Conservation (phyloP, 2,797 vertebrate species). For the Aselliscus stoliczkanus region DNA sequence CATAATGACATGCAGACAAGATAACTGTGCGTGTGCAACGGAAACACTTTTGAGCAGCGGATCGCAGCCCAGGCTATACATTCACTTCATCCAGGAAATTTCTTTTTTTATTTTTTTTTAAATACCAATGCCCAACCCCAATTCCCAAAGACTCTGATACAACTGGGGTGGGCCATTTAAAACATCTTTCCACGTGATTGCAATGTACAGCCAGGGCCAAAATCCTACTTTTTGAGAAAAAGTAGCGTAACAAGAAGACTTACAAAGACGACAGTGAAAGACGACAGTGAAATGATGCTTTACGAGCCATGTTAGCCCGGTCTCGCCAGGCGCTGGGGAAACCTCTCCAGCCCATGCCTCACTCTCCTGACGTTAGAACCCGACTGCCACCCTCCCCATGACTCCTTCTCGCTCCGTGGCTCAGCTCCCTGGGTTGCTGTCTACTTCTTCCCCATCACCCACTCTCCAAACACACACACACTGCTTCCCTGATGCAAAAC, state of each 20-base stretch:
- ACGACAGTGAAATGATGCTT: background rate
- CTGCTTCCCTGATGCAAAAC: background rate
- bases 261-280: background rate
- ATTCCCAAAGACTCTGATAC: background rate
- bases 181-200: background rate
- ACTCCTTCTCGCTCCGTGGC: background rate
- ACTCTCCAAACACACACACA: background rate
- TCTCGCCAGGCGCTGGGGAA: background rate
- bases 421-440: background rate
- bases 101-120: background rate
- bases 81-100: background rate
- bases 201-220: background rate
- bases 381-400: rapidly evolving
- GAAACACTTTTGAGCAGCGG: background rate
- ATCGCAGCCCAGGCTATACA: background rate
- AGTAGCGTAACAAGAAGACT: background rate
- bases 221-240: background rate
- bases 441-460: background rate
- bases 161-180: too few species aligned
- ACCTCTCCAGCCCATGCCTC: background rate
- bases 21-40: too few species aligned
- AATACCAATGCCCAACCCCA: background rate
- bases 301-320: background rate
- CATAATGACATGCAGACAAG: background rate
- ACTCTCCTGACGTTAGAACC: background rate